Evolutionary conservation across 1,140 invertebrate genomes (phyloP), one percentile per base, ranked within the genome.

Genomic region (Aphelenchoides besseyi): DNA sequence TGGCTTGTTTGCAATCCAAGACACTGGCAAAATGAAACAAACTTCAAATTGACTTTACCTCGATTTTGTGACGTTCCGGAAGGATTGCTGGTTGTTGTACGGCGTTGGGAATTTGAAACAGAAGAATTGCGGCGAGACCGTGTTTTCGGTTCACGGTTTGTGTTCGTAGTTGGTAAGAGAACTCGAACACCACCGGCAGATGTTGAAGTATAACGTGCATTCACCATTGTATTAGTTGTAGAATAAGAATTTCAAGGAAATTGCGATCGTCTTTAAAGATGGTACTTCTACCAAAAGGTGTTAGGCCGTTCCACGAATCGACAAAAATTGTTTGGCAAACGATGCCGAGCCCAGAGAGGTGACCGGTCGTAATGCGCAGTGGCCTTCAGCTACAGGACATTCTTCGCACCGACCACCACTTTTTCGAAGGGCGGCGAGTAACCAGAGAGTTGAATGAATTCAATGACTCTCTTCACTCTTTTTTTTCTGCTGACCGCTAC

Each of bases 91-190:
- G 41, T 23, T 12, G 12, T 23, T 23, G 23, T 23, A 16, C 41
- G 41, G 12, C 41, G 41, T 48, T 48, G 41, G 41, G 23, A 12
- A 23, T 48, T 61, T 16, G 59, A 18, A 1, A 61, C 59, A 28
- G 59, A 61, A n/a, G 59, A 61, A 2, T 61, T 61, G n/a, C 59
- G n/a, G 2, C 59, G n/a, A 16, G 59, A 2, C 28, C 59, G 59
- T n/a, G 16, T 61, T n/a, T 16, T 18, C 2, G 59, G 28, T 61
- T 61, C 16, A n/a, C n/a, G 59, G 59, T 29, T 48, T 48, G 41
- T 48, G 41, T 48, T 48, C 41, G 41, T 23, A 48, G 41, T 48
- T 23, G 41, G 41, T 23, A 48, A 23, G 12, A 48, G 23, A 12
- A 48, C 41, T 12, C 41, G 41, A 12, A 48, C 12, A 16, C 41